Evolutionary conservation across 2,888 invertebrate species (phyloP), one percentile per base, ranked within the genome.

Genomic region (Maniola hyperantus): DNA sequence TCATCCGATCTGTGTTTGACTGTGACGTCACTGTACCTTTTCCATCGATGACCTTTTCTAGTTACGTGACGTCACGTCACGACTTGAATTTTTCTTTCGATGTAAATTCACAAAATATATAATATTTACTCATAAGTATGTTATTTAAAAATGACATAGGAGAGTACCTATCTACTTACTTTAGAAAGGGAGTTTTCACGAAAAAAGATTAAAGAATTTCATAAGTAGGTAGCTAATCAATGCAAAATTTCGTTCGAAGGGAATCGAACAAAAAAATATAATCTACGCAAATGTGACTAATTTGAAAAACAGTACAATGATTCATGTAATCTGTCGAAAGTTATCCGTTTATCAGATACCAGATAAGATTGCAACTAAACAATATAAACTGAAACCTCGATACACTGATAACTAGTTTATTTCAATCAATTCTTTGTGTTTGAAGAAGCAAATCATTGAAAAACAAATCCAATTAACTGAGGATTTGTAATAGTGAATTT

Each of bases 301-400:
- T 55, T 54, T 54, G 10, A 7, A 61, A 15, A 60, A 64, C n/a
- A 50, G 39, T 15, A 55, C 51, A 58, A 57, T 69, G 68, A 71
- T 48, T 70, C 66, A 68, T 34, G n/a, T 53, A 15, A 57, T 48
- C 46, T 58, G 59, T 66, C 57, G 42, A 55, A 42, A 46, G 36
- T 53, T 68, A 66, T 68, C 68, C 34, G 18, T 44, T 46, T 68
- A 71, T 69, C 61, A 39, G 39, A 11, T 11, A 34, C 15, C 10
- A 44, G 66, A 65, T 66, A 65, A 69, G 66, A 71, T 71, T 67
- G 68, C 10, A 51, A 44, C 15, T 5, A 46, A 71, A 67, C 60
- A 69, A 69, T 69, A 69, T 71, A 71, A 62, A 50, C 65, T 42
- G 64, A 57, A 44, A 59, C 48, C 20, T 33, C 20, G 15, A 36